Evolutionary conservation across 2,888 invertebrate species (phyloP).

Genomic region (Caenorhabditis afra): DNA sequence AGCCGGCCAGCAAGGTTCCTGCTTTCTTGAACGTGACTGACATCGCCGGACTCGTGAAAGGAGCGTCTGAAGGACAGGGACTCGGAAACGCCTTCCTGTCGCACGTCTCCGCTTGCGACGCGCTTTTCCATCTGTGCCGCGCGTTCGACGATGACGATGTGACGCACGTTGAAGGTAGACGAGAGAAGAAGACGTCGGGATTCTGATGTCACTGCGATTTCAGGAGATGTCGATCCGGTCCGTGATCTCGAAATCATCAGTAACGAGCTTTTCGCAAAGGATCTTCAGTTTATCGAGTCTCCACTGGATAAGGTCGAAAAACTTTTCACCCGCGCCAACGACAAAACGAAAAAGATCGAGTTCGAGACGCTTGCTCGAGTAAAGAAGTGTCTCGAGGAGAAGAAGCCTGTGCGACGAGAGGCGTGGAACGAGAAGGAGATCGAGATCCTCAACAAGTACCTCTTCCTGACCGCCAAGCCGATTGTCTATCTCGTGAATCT

Average conservation of each 20-base stretch:
- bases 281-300: conserved; percentile 88
- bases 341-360: conserved; percentile 89
- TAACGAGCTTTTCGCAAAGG: conserved; percentile 95
- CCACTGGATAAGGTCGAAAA: conserved; percentile 91
- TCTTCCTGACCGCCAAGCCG: conserved; percentile 97
- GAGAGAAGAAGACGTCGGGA: not conserved
- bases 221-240: conserved; percentile 93
- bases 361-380: conserved; percentile 92
- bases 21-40: conserved; percentile 97
- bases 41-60: conserved; percentile 96
- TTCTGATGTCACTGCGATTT: not conserved
- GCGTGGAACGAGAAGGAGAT: conserved; percentile 79
- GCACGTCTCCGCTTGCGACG: conserved; percentile 98
- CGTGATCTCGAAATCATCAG: conserved; percentile 96
- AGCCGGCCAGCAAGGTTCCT: conserved; percentile 92
- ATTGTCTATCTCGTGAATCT: conserved; percentile 96
- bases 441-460: conserved; percentile 90
- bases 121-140: conserved; percentile 95
- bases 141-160: conserved; percentile 98
- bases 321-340: conserved; percentile 87
- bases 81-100: conserved; percentile 98
- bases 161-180: conserved; percentile 91
- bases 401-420: conserved; percentile 92
- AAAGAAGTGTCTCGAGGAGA: conserved; percentile 89
- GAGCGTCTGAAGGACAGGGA: conserved; percentile 96